Base-by-base conservation (phyloP, 2,888 invertebrate species). In the Matsumyia berberina region DNA sequence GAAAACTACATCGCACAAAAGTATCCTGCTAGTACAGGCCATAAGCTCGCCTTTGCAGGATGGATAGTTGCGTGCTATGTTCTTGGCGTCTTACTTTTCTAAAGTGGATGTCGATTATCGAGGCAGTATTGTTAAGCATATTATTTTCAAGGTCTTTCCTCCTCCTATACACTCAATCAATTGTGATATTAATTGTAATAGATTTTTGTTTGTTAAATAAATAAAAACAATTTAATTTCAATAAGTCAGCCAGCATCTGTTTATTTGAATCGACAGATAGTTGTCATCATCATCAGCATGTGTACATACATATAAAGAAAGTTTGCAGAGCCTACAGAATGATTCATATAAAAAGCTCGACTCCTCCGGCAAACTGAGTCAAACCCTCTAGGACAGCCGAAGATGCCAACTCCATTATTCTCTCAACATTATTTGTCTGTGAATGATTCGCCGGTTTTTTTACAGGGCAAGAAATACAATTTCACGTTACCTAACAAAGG, bases 1-100 rank as follows among this genome's bases (percentile, higher is more conserved):
- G 89, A 89, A 0, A 88, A 89, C 3, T 91, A 90, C 74, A 33
- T 87, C 3, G 70, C 83, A 0, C 85, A 88, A 12, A 88, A 88
- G 77, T 91, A 91, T 73, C 85, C 79, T 46, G 78, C 64, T 9
- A 81, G 67, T 31, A 42, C 31, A 6, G 70, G 44, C 12, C 7
- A 29, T 11, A 49, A 12, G 1, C 0, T 67, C 3, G 1, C 19
- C 1, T 4, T 51, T 6, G 17, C 57, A 1, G 64, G 49, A 39
- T 80, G 67, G 57, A 9, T 55, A 7, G 7, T 44, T 17, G n/a
- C 39, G 8, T 42, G 33, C n/a, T 58, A 11, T 53, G 31, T 79
- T 7, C 5, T 83, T 4, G 12, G 17, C 5, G n/a, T 44, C 4
- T 42, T 72, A 1, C 29, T 72, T 9, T 7, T 60, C 7, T 82